Evolutionary conservation across 92 coral and sea anemone genomes (phyloP).

Genomic region (Palythoa grandis): DNA sequence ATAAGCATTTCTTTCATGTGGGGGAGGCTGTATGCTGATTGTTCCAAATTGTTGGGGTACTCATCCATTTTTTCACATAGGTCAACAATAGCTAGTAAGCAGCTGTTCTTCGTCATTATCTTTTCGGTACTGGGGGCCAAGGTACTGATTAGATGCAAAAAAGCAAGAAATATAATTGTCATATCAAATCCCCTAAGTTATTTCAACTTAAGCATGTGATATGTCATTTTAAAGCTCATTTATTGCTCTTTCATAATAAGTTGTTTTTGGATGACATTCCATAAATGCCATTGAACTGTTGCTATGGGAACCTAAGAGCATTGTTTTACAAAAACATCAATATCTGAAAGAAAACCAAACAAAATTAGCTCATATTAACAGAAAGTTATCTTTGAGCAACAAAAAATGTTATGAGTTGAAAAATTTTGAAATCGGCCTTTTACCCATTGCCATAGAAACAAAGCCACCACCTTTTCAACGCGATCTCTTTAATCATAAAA

Average conservation of each 20-base stretch:
- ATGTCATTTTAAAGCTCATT: constrained; percentile 6
- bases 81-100: no score
- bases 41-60: no score
- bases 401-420: constrained; percentile 26
- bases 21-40: no score
- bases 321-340: constrained; percentile 33
- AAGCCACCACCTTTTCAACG: constrained; percentile 14
- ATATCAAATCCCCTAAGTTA: constrained; percentile 13
- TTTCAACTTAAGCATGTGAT: constrained; percentile 19
- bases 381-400: constrained; percentile 7
- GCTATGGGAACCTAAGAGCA: constrained; percentile 5
- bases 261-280: constrained; percentile 19
- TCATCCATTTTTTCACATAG: no score
- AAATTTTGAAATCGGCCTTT: constrained; percentile 11
- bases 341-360: constrained; percentile 31
- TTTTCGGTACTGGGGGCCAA: constrained; percentile 16
- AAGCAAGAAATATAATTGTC: neutral
- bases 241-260: constrained; percentile 17
- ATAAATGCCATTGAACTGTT: constrained; percentile 30
- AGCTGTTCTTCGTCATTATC: neutral
- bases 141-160: constrained; percentile 19
- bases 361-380: constrained; percentile 22
- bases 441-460: constrained; percentile 28
- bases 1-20: no score
- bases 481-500: neutral